These are phyloP conservation scores for Eupithecia subfuscata DNA, from an alignment of 2,888 invertebrate species.

Conservation along the genomic window DNA sequence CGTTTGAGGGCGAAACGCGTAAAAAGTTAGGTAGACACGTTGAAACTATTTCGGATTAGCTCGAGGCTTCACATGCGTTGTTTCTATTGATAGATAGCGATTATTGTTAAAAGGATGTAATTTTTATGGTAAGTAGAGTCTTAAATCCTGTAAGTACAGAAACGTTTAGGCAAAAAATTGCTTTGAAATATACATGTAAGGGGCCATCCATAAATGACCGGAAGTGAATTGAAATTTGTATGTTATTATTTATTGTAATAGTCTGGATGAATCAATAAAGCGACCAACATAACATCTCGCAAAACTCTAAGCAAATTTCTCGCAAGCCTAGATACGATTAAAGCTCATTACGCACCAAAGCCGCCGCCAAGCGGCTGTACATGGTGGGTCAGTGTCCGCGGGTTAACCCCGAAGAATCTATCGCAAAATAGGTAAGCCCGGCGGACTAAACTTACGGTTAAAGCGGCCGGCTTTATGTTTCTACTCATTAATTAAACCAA, in stretches of 20 bases:
- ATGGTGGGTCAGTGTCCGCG: too few species aligned
- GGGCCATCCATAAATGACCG: too few species aligned
- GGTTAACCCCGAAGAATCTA: background rate
- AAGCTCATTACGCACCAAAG: background rate
- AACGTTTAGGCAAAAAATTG: background rate
- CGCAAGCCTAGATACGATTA: background rate
- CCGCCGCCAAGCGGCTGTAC: too few species aligned
- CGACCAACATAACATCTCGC: background rate
- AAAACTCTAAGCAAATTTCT: too few species aligned
- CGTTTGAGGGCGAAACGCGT: background rate
- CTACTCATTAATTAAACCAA: background rate
- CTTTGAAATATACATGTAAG: background rate
- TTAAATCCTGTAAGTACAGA: too few species aligned
- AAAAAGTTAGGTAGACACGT: background rate
- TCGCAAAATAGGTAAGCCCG: background rate
- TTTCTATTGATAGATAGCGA: background rate
- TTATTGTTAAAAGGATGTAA: too few species aligned
- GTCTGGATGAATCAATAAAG: background rate
- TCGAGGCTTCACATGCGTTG: background rate
- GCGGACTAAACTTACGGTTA: too few species aligned
- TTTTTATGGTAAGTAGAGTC: too few species aligned
- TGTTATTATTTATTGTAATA: background rate
- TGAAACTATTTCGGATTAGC: background rate
- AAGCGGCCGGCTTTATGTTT: background rate
- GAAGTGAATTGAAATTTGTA: background rate